Conservation (phyloP, 37 sponge, comb jelly and placozoan genomes). For the Mnemiopsis leidyi region DNA sequence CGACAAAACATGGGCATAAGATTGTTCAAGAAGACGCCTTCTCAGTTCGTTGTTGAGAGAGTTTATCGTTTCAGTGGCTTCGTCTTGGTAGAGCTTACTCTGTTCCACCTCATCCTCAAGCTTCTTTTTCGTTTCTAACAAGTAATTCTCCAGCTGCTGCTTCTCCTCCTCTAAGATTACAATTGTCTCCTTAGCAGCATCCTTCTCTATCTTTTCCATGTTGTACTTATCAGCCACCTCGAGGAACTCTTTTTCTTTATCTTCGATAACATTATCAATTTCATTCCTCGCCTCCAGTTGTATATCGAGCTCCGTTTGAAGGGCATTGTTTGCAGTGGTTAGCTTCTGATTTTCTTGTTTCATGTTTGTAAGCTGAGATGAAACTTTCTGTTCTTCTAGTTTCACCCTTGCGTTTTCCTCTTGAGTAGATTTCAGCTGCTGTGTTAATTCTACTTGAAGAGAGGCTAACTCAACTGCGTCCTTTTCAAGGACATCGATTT, state of each 20-base stretch:
- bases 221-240: conserved; percentile 18
- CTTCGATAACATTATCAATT: conserved; percentile 32
- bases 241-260: conserved; percentile 53
- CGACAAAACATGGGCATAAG: conserved; percentile 36
- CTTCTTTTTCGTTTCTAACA: conserved; percentile 13
- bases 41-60: conserved; percentile 2
- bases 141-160: neutral
- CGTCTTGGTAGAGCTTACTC: neutral
- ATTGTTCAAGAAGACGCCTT: conserved; percentile 31
- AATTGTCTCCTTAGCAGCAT: conserved; percentile 22
- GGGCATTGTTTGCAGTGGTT: conserved; percentile 7
- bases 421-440: neutral
- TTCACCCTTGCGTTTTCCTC: neutral
- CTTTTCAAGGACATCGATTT: neutral
- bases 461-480: neutral
- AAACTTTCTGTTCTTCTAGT: neutral
- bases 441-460: neutral
- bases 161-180: neutral
- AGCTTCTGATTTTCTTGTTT: neutral
- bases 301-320: conserved; percentile 46
- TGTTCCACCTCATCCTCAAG: neutral
- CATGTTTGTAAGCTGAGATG: neutral
- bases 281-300: conserved; percentile 9
- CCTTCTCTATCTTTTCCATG: neutral
- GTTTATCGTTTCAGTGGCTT: neutral